Evolutionary conservation across 2,113 vertebrate genomes (phyloP).

Genomic region (Oreochromis niloticus): DNA sequence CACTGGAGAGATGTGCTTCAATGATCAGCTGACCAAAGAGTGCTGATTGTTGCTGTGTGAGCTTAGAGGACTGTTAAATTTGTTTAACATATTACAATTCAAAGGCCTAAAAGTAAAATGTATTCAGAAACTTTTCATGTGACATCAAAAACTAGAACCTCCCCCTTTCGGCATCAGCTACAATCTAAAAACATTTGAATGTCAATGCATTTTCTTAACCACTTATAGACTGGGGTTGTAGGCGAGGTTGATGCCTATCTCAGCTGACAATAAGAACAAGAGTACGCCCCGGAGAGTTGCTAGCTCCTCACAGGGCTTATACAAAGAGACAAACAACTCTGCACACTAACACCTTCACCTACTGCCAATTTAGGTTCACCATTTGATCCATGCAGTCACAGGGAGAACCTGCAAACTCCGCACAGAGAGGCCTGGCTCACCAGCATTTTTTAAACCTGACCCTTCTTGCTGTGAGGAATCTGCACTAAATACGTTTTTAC

Average conservation of each 20-base stretch:
- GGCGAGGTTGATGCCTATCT: not conserved
- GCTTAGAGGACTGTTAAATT: not conserved
- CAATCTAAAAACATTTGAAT: not conserved
- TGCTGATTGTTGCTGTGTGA: not conserved
- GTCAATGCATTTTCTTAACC: not conserved
- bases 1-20: not conserved
- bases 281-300: not conserved
- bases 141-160: not conserved
- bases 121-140: not conserved
- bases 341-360: not conserved
- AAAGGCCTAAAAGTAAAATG: not conserved
- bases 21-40: not conserved
- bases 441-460: not conserved
- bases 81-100: not conserved
- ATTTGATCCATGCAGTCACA: not conserved
- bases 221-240: not conserved
- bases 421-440: not conserved
- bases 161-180: not conserved
- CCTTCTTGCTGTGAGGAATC: not conserved
- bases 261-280: not conserved
- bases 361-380: not conserved
- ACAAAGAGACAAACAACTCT: not conserved
- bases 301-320: not conserved
- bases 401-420: not conserved
- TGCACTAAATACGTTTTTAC: not conserved